Base-by-base conservation (phyloP, 2,888 invertebrate species). In the Lissocephala sabroskyi region DNA sequence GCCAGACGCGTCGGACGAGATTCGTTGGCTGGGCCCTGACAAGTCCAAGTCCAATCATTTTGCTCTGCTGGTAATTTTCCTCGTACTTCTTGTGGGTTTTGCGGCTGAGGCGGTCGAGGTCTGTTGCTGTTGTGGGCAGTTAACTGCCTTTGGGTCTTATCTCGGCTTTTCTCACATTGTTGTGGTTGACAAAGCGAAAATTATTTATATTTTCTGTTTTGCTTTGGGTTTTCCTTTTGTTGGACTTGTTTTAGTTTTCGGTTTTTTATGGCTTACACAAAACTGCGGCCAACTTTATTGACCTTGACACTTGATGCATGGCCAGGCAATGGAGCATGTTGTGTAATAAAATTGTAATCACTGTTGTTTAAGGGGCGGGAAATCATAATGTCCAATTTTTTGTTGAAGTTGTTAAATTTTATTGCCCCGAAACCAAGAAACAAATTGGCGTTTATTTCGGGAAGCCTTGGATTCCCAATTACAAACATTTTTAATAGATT, bases 1-100 rank as follows among this genome's bases (percentile, higher is more conserved):
- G 57, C 49, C 55, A 55, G 59, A 59, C 67, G 50, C 57, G 49
- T 49, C 53, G 29, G 52, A 52, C 55, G 23, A 56, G 48, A 56
- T 56, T 37, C 43, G 43, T 45, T 47, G 45, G 62, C 37, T 52
- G 59, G 51, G 46, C 47, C 49, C 23, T 23, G 23, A 23, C 23
- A 16, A 19, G 18, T 17, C 18, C n/a, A 10, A 37, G 18, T 19
- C 37, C 37, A 37, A 37, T 37, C 19, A n/a, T 37, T 37, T 35
- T 35, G 37, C 18, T 37, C 37, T 37, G 19, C 18, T 37, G 16
- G 37, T 37, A 3, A 11, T 37, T 37, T 18, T 17, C n/a, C 10
- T 37, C 18, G 37, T 37, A 19, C 17, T 18, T 37, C 19, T 37
- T 10, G 37, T n/a, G n/a, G n/a, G n/a, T 37, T 37, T 37, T 17